A percentile compares a stretch with the other conserved stretches of the same genome.
phyloP scores from a whole-genome alignment of 2,113 vertebrate genomes.

The Oryzias celebensis region DNA sequence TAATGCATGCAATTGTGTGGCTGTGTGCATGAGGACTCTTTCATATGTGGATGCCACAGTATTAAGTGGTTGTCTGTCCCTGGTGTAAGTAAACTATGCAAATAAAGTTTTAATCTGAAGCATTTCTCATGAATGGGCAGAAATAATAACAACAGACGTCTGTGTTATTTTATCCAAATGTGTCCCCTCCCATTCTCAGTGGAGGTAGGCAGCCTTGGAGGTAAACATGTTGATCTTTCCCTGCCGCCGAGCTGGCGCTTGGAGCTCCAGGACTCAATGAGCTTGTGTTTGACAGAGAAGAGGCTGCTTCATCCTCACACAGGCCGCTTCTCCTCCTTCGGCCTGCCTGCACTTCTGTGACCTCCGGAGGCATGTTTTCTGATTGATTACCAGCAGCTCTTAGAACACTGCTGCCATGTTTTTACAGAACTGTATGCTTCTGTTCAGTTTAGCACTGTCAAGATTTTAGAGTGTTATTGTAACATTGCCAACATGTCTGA shows the following conservation, averaged over 20 bases:
- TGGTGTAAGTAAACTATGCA: conserved; percentile 1
- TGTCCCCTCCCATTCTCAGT: conserved; percentile 17
- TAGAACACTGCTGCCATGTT: not conserved
- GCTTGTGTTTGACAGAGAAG: conserved; percentile 38
- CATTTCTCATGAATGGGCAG: conserved; percentile 9
- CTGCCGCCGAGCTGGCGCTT: conserved; percentile 27
- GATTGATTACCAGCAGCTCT: conserved; percentile 13
- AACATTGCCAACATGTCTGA: too few species aligned
- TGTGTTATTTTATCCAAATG: conserved; percentile 37
- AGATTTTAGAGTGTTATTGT: too few species aligned
- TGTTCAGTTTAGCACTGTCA: too few species aligned
- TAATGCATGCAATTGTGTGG: conserved; percentile 11
- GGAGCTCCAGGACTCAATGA: conserved; percentile 45
- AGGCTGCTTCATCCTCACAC: conserved; percentile 13
- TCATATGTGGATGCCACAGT: too few species aligned
- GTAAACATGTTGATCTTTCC: conserved; percentile 66
- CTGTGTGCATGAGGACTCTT: not conserved
- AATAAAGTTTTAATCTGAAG: conserved; percentile 23
- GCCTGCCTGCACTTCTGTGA: conserved; percentile 14
- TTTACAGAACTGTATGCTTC: too few species aligned
- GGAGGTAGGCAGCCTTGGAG: conserved; percentile 25
- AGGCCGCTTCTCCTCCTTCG: conserved; percentile 16
- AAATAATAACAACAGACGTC: conserved; percentile 22
- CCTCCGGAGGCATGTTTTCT: conserved; percentile 19
- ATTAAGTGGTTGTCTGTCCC: not conserved